Percentiles rank a stretch among this genome's conserved stretches.
These are phyloP conservation scores for Trachelus iudaicus DNA, from an alignment of 2,888 invertebrate species.

Conservation along the genomic window DNA sequence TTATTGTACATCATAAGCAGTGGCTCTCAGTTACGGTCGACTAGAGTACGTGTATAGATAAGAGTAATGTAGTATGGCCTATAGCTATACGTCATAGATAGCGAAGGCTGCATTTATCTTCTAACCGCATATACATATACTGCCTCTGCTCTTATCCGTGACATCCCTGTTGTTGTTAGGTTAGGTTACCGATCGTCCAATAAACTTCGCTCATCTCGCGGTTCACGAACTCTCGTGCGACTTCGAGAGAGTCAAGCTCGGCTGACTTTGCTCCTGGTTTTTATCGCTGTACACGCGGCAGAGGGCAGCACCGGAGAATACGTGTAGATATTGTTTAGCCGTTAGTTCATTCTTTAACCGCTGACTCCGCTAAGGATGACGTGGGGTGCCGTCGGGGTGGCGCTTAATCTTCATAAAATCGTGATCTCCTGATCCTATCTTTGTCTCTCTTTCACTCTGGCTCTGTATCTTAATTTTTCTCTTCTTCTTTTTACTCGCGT, in stretches of 20 bases:
- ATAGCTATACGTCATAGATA: too few relatives aligned
- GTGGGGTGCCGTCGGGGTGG: slow-evolving; percentile 17
- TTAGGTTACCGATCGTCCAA: too few relatives aligned
- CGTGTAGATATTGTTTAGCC: slow-evolving; percentile 32
- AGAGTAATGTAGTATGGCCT: too few relatives aligned
- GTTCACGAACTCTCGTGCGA: background rate
- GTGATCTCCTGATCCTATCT: slow-evolving; percentile 13
- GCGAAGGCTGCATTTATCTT: too few relatives aligned
- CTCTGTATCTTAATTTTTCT: slow-evolving; percentile 9
- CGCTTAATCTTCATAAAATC: slow-evolving; percentile 37
- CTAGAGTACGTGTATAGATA: too few relatives aligned
- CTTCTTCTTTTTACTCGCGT: background rate
- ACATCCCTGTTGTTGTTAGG: too few relatives aligned
- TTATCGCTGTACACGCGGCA: background rate
- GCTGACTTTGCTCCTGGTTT: background rate
- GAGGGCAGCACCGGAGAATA: slow-evolving; percentile 20
- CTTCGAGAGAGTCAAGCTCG: background rate
- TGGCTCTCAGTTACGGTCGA: slow-evolving; percentile 7
- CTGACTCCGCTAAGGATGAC: slow-evolving; percentile 1
- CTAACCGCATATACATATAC: too few relatives aligned
- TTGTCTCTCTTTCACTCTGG: background rate
- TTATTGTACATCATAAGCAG: slow-evolving; percentile 27
- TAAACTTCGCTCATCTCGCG: background rate
- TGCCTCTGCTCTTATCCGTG: too few relatives aligned
- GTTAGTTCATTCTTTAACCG: slow-evolving; percentile 30